A percentile compares a stretch with the other conserved stretches of the same genome.
Evolutionary conservation across 2,888 invertebrate genomes (phyloP).

Genomic region (Dysmachus trigonus): DNA sequence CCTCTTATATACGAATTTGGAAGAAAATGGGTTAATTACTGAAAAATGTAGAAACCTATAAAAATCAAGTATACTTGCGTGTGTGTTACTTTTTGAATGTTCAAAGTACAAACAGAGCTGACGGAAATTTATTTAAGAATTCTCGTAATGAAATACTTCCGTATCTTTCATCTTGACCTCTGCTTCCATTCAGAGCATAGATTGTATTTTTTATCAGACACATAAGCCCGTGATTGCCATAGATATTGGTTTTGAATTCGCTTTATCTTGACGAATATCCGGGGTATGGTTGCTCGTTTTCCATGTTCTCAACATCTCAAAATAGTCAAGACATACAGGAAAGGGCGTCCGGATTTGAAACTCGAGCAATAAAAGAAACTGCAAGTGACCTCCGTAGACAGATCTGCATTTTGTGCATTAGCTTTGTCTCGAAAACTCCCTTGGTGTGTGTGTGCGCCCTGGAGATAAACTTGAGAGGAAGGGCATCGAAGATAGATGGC

Average conservation of each 20-base stretch:
- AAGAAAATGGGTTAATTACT: no score
- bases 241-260: background rate
- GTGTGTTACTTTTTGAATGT: background rate
- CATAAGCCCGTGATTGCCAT: constrained; percentile 3
- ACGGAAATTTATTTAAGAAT: background rate
- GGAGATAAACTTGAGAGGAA: constrained; percentile 21
- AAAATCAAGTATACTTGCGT: background rate
- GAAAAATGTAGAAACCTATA: background rate
- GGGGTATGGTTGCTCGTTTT: background rate
- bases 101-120: background rate
- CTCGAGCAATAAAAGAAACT: constrained; percentile 27
- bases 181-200: background rate
- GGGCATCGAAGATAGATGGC: constrained; percentile 15
- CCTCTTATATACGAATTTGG: no score
- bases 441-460: background rate
- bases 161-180: background rate
- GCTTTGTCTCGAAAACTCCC: constrained; percentile 8
- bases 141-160: background rate
- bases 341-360: background rate
- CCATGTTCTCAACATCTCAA: background rate
- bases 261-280: constrained; percentile 14
- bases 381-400: constrained; percentile 2
- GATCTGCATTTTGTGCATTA: constrained; percentile 9
- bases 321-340: background rate
- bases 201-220: background rate